phyloP scores from a whole-genome alignment of 1,140 invertebrate species.

The Drosophila novamexicana region DNA sequence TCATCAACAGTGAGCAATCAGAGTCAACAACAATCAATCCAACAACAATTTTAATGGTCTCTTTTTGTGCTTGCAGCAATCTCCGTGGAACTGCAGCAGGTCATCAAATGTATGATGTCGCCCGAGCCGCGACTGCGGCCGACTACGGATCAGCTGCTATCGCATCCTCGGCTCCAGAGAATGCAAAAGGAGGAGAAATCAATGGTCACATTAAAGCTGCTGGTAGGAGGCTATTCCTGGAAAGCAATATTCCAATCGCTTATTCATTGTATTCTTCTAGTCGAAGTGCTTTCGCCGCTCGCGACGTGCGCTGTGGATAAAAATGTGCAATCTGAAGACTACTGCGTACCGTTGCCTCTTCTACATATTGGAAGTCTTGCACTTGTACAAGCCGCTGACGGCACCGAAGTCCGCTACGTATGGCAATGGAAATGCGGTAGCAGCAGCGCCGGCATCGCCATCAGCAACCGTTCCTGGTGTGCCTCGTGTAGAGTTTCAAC shows the following conservation, averaged over 20 bases:
- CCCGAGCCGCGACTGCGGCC: slow-evolving; percentile 85
- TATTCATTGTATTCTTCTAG: slow-evolving; percentile 8
- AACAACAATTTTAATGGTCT: neutral
- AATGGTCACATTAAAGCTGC: slow-evolving; percentile 52
- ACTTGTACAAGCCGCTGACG: slow-evolving; percentile 47
- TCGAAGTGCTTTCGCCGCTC: slow-evolving; percentile 67
- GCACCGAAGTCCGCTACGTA: slow-evolving; percentile 15
- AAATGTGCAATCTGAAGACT: slow-evolving; percentile 77
- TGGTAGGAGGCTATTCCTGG: slow-evolving; percentile 42
- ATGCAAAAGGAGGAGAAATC: slow-evolving; percentile 66
- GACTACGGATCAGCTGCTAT: slow-evolving; percentile 85
- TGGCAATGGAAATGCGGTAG: slow-evolving; percentile 4
- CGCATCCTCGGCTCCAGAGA: slow-evolving; percentile 60
- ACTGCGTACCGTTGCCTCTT: slow-evolving; percentile 59
- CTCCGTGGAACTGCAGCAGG: slow-evolving; percentile 85
- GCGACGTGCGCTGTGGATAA: slow-evolving; percentile 62
- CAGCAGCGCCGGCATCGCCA: slow-evolving; percentile 38
- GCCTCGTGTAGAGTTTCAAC: slow-evolving; percentile 50
- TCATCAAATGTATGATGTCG: slow-evolving; percentile 87
- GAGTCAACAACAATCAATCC: neutral
- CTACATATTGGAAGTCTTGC: slow-evolving; percentile 63
- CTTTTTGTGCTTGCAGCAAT: slow-evolving; percentile 81
- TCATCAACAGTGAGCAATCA: slow-evolving; percentile 66
- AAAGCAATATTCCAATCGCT: neutral
- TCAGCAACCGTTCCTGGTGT: slow-evolving; percentile 4